These are phyloP conservation scores for Leptopilina drosophilae DNA, from an alignment of 2,888 invertebrate genomes.

Conservation along the genomic window DNA sequence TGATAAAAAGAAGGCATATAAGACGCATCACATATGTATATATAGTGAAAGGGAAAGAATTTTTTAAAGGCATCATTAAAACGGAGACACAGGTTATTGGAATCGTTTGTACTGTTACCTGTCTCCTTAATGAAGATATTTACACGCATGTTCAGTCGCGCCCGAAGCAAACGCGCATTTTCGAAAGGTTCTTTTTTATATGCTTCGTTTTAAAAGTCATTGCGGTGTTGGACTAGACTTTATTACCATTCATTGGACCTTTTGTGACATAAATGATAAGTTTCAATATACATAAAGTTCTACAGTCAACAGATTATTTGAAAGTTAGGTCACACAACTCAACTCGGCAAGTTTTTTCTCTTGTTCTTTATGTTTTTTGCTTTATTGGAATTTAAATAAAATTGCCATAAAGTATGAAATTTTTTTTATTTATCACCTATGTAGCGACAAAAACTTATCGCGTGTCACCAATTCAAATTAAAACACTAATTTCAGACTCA, in stretches of 20 bases:
- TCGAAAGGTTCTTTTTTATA: conserved; percentile 30
- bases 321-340: conserved; percentile 31
- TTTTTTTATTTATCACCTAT: neutral
- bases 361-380: neutral
- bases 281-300: conserved; percentile 20
- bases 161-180: conserved; percentile 57
- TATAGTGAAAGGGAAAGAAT: conserved; percentile 32
- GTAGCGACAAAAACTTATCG: conserved; percentile 2
- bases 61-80: conserved; percentile 38
- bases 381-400: conserved; percentile 30
- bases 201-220: conserved; percentile 31
- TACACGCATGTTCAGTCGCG: conserved; percentile 66
- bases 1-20: conserved; percentile 19
- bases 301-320: conserved; percentile 31
- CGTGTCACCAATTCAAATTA: conserved; percentile 28
- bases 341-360: conserved; percentile 30
- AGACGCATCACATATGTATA: neutral
- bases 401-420: conserved; percentile 3
- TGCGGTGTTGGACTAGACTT: conserved; percentile 25
- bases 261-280: conserved; percentile 27
- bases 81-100: conserved; percentile 33
- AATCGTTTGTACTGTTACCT: conserved; percentile 44
- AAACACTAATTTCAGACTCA: neutral
- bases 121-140: conserved; percentile 68
- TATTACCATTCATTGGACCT: conserved; percentile 36